Base-by-base conservation (phyloP, 64 coral and sea anemone genomes). In the Orbicella faveolata region DNA sequence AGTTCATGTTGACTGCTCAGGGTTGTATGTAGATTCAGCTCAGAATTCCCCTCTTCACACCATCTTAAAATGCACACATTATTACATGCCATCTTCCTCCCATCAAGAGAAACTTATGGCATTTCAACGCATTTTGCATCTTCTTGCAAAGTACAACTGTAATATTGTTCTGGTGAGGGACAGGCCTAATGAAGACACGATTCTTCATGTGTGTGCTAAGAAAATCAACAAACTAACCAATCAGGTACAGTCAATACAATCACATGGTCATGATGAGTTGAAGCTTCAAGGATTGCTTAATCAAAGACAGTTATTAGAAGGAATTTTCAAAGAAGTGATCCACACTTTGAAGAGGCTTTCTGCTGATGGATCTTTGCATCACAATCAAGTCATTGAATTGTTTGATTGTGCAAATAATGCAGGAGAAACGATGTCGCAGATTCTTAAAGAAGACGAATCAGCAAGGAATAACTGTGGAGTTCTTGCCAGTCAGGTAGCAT, bases 171-270 rank as follows among this genome's bases (percentile, higher is more conserved):
- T 78, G 48, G 41, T n/a, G 12, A 19, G 52, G 21, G 76, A 78
- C n/a, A 23, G 0, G 20, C 4, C 36, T 23, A 48, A 20, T 78
- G 36, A 78, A 53, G 76, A 78, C 4, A 78, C 76, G 9, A n/a
- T 78, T 23, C 76, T 78, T 53, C 76, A 78, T 78, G 19, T 54
- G 19, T 78, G 76, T 54, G 41, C 76, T 21, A 52, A 53, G n/a
- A 20, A 39, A 26, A 78, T 78, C 48, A 78, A 41, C 8, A 20
- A 53, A 13, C 76, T 78, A 18, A 78, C 76, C 14, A 53, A 54
- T 54, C 2, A 78, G 48, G 55, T 78, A 23, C 52, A 78, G 21
- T 41, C 41, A 8, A 13, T 9, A 53, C 8, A 78, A 53, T 78
- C 21, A 21, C 5, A 17, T 78, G 44, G 6, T 39, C 3, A 10